Evolutionary conservation across 2,888 invertebrate species (phyloP).

Genomic region (Ennomos erosarius): DNA sequence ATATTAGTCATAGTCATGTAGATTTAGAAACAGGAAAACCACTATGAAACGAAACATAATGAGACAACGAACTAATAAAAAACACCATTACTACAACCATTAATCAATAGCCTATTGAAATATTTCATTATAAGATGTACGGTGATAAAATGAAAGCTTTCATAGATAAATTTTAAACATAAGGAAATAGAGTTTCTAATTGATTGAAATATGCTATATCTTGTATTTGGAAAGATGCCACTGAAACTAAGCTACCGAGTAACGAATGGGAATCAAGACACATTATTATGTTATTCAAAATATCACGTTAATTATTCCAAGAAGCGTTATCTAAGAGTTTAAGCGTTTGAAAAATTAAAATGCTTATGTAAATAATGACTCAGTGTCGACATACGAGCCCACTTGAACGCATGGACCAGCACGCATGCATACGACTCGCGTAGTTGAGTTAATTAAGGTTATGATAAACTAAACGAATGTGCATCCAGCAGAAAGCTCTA

Average conservation of each 20-base stretch:
- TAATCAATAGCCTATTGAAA: slow-evolving; percentile 19
- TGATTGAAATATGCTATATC: slow-evolving; percentile 16
- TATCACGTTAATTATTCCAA: slow-evolving; percentile 40
- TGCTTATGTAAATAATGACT: slow-evolving; percentile 53
- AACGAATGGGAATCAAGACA: slow-evolving; percentile 41
- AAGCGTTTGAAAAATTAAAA: slow-evolving; percentile 23
- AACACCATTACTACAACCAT: slow-evolving; percentile 6
- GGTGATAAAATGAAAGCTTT: slow-evolving; percentile 1
- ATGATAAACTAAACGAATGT: slow-evolving; percentile 72
- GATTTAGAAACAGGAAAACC: slow-evolving; percentile 25
- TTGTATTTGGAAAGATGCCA: slow-evolving; percentile 53
- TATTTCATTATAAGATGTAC: slow-evolving; percentile 13
- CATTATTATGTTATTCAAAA: slow-evolving; percentile 33
- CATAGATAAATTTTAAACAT: not conserved
- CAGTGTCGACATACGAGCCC: slow-evolving; percentile 58
- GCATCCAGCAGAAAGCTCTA: slow-evolving; percentile 77
- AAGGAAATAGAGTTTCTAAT: slow-evolving; percentile 35
- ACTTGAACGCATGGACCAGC: slow-evolving; percentile 30
- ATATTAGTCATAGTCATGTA: slow-evolving; percentile 12
- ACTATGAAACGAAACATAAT: slow-evolving; percentile 5
- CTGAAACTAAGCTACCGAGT: slow-evolving; percentile 30
- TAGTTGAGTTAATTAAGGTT: slow-evolving; percentile 74
- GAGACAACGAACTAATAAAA: slow-evolving; percentile 14
- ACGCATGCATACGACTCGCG: slow-evolving; percentile 60
- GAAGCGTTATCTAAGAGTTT: slow-evolving; percentile 42